Percentiles rank a stretch among this genome's conserved stretches.
Conservation (phyloP, 2,113 vertebrate species). For the Brachyistius frenatus region DNA sequence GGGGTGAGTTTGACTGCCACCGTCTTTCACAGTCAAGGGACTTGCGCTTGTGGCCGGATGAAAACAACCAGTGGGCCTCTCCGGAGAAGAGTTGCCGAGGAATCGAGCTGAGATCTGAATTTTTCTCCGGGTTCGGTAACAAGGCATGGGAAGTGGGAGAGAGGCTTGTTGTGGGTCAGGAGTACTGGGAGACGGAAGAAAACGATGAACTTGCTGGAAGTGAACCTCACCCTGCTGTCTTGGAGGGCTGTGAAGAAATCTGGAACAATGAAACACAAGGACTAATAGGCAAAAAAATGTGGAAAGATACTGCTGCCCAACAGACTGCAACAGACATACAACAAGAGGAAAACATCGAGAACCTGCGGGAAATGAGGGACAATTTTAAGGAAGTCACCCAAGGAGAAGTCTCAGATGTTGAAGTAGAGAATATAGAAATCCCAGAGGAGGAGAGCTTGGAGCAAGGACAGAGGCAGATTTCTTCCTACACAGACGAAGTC, state of each 20-base stretch:
- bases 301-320: constrained; percentile 30
- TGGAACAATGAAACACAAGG: constrained; percentile 75
- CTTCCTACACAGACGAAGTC: constrained; percentile 27
- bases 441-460: constrained; percentile 69
- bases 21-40: constrained; percentile 71
- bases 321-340: constrained; percentile 54
- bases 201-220: constrained; percentile 85
- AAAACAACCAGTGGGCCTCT: constrained; percentile 85
- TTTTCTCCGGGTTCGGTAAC: constrained; percentile 73
- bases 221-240: constrained; percentile 78
- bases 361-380: constrained; percentile 45
- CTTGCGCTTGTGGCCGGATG: constrained; percentile 77
- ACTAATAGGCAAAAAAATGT: constrained; percentile 15
- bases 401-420: constrained; percentile 26
- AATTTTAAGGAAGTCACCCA: constrained; percentile 12
- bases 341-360: constrained; percentile 83
- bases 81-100: constrained; percentile 76
- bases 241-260: constrained; percentile 62
- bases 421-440: constrained; percentile 82
- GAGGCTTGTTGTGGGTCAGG: constrained; percentile 69
- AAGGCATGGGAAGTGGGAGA: constrained; percentile 75
- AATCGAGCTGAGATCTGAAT: constrained; percentile 75
- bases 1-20: constrained; percentile 77
- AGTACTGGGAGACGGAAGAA: constrained; percentile 82
- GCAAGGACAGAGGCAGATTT: constrained; percentile 22